Evolutionary conservation across 2,113 vertebrate genomes (phyloP).

Genomic region (Gallinago jamesoni): DNA sequence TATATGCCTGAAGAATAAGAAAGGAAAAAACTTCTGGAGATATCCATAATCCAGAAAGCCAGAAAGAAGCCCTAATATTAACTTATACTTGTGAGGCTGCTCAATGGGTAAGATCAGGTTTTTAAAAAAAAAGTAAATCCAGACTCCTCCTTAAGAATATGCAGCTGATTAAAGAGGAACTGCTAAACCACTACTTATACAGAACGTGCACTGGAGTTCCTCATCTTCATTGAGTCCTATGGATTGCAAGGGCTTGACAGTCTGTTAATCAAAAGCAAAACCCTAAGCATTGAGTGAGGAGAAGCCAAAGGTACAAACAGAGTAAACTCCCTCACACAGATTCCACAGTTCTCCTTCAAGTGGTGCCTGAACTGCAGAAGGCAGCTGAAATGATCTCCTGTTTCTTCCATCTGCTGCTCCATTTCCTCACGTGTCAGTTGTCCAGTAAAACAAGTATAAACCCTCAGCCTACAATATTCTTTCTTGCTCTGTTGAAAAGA

Average conservation of each 20-base stretch:
- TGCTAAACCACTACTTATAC: neutral
- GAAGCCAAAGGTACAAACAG: neutral
- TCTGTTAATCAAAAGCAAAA: constrained; percentile 21
- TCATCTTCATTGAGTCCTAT: constrained; percentile 7
- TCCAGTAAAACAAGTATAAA: neutral
- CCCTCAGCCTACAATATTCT: neutral
- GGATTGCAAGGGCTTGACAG: neutral
- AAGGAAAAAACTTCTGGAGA: neutral
- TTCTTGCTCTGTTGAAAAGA: neutral
- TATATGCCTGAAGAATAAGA: neutral
- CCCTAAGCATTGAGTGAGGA: neutral
- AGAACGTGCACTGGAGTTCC: constrained; percentile 10
- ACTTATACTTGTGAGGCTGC: neutral
- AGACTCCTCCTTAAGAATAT: neutral
- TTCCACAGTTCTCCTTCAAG: neutral
- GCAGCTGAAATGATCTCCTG: neutral
- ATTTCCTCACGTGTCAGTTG: neutral
- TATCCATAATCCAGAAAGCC: neutral
- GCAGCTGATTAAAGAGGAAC: neutral
- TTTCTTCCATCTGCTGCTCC: neutral
- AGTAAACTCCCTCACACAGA: constrained; percentile 19
- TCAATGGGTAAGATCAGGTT: neutral
- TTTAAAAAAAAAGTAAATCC: neutral
- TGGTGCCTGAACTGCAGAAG: neutral
- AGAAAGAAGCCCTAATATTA: neutral